Evolutionary conservation across 2,888 invertebrate species (phyloP), one percentile per base, ranked within the genome.

Genomic region (Rhagium mordax): DNA sequence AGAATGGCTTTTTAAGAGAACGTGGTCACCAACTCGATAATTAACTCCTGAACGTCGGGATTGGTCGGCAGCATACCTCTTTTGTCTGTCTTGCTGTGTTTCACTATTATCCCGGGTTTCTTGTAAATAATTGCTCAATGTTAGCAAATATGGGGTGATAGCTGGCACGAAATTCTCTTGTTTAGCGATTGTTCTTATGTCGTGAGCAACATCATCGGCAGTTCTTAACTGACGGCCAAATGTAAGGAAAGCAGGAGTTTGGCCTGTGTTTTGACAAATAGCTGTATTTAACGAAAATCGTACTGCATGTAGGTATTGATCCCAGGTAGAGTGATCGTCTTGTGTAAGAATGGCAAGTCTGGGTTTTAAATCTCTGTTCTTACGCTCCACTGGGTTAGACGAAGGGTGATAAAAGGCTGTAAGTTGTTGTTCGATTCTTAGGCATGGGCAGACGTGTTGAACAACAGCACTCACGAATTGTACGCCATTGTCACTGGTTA

Each of bases 241-340:
- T 7, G 57, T 69, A 1, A 86, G 55, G 47, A 79, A 86, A 0
- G 86, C 85, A 2, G 87, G 78, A 0, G 84, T 79, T 16, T 75
- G 79, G 0, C 83, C 83, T 2, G 76, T 78, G 27, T 62, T 65
- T 13, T 68, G 18, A 51, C 76, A 71, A n/a, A n/a, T n/a, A n/a
- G n/a, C n/a, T n/a, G 85, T 83, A 57, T 88, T 88, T 82, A 87
- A 85, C 0, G 86, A 85, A 64, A 87, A 88, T 0, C 87, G 71
- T 2, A 81, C 59, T 18, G 53, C 33, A 1, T 74, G 69, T 5
- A 78, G 49, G 18, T 73, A 66, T 8, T 64, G 65, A 2, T 16
- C 21, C 85, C 85, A 87, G 0, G 16, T 53, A 1, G 33, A 47
- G 62, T 86, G 86, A 6, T 84, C 53, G 3, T 81, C 76, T 0